These are phyloP conservation scores for Sylvicola cinctus DNA, from an alignment of 2,888 invertebrate species.

Conservation along the genomic window DNA sequence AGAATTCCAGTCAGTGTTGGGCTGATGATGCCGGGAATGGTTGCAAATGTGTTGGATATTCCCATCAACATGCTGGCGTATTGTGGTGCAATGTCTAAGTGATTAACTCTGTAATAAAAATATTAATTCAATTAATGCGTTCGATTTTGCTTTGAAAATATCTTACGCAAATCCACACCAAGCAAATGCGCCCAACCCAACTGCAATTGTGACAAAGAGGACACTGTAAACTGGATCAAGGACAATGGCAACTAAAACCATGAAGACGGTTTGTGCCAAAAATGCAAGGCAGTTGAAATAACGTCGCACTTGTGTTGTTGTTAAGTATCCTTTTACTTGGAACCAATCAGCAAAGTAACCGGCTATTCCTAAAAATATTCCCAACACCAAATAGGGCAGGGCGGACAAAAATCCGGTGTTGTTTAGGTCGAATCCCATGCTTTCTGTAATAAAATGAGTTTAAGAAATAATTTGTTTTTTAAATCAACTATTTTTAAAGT, in stretches of 20 bases:
- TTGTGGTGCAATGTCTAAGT: conserved; percentile 78
- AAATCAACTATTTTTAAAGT: neutral
- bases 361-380: conserved; percentile 53
- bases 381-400: conserved; percentile 77
- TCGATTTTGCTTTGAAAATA: neutral
- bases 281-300: conserved; percentile 57
- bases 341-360: conserved; percentile 72
- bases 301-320: conserved; percentile 54
- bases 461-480: neutral
- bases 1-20: conserved; percentile 64
- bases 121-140: neutral
- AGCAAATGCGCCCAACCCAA: conserved; percentile 79
- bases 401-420: conserved; percentile 70
- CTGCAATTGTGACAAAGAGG: conserved; percentile 69
- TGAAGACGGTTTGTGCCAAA: conserved; percentile 61
- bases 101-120: conserved; percentile 39
- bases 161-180: conserved; percentile 77
- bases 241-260: conserved; percentile 61
- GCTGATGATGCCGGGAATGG: conserved; percentile 79
- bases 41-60: conserved; percentile 74
- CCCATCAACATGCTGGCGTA: conserved; percentile 87
- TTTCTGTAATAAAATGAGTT: conserved; percentile 33
- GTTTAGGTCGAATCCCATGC: conserved; percentile 46
- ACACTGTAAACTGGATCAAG: conserved; percentile 45
- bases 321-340: conserved; percentile 37